Evolutionary conservation across 2,113 vertebrate species (phyloP), one percentile per base, ranked within the genome.

Genomic region (Mesitornis unicolor): DNA sequence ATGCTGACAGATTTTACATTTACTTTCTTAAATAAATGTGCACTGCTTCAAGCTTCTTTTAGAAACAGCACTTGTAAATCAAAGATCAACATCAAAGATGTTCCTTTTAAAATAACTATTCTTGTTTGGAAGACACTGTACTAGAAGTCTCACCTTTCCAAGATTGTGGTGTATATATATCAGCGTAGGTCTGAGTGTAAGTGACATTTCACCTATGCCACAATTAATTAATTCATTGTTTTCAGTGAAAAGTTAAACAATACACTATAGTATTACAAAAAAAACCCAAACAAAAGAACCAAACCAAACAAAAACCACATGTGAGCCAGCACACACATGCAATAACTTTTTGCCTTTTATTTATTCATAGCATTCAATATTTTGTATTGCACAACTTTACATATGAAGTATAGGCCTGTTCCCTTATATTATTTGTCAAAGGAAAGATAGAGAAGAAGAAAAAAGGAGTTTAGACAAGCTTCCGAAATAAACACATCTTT

Each of bases 11-110:
- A 75, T 83, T 93, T 92, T 64, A 63, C 65, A 65, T 69, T 40
- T 91, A 70, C 77, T 97, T 94, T 75, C 61, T 95, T 90, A 84
- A 92, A 91, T 84, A 92, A 87, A 90, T 69, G 38, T 78, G 59
- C 43, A 15, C 13, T 84, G 59, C 50, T 93, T 91, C 75, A 76
- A 76, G 53, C 28, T 87, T 33, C 31, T 69, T 94, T 91, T 93
- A 8, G 77, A 86, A 93, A 69, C 40, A 90, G 25, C 71, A 56
- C 85, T 90, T 94, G 70, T 61, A 85, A 95, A 77, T 92, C 85
- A 88, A 77, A 84, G 25, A 50, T 74, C 59, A 65, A 4, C 83
- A 94, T 94, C 75, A 96, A 86, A 96, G 86, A 50, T 45, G 12
- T 68, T 89, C 11, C 26, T n/a, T 93, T 28, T 71, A 73, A 94